Evolutionary conservation across 2,888 invertebrate species (phyloP), one percentile per base, ranked within the genome.

Genomic region (Heliothis peltigera): DNA sequence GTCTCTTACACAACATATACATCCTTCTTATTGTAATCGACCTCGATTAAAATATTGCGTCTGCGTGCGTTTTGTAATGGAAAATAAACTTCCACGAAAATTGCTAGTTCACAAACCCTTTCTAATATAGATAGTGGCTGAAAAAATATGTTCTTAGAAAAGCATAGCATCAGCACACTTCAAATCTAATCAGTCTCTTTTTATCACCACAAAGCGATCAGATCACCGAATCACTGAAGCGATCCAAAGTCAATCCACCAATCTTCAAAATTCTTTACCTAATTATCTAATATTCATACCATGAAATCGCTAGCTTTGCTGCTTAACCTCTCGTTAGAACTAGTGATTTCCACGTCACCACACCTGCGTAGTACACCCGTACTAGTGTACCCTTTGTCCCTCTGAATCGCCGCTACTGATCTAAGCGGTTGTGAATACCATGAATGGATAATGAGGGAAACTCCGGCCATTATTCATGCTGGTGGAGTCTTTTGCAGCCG

Each of bases 401-500:
- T 17, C 15, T 44, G 67, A 21, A 46, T 46, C 39, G 28, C 46
- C n/a, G 25, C 44, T n/a, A 28, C 55, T 39, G 28, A 54, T 42
- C 46, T 32, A 17, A 43, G 47, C 17, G 32, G 32, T 8, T 10
- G 39, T 74, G 74, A 73, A 73, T 73, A 67, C 18, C 7, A 22
- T 70, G 70, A 73, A 70, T 70, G 32, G 43, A 48, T 67, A 56
- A 70, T 46, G 61, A 70, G 48, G 42, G 60, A 72, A 54, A 60
- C 74, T 56, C 49, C 35, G 35, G 12, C 3, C 43, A 25, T 73
- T 53, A 56, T 61, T 18, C 47, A 60, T 15, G 55, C 28, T 35
- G 55, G 42, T 42, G 62, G 51, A 42, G n/a, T 48, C 39, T 67
- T 60, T 59, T 73, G n/a, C 28, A 47, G 21, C 0, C 2, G 4